These are phyloP conservation scores for Triops cancriformis DNA, from an alignment of 1,140 invertebrate species.

Conservation along the genomic window DNA sequence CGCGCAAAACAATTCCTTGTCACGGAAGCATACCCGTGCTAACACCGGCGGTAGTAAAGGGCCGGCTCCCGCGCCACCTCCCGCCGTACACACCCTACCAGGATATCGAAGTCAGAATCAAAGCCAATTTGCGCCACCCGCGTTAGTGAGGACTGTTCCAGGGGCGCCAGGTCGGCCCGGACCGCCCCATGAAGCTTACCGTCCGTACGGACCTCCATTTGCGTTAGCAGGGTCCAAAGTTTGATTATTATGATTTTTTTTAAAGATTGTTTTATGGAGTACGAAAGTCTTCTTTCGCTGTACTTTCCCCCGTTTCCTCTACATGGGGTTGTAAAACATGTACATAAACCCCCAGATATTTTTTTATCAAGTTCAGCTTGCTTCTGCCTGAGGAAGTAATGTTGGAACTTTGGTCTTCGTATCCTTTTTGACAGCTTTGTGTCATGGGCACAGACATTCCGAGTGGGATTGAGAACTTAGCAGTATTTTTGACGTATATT, in stretches of 20 bases:
- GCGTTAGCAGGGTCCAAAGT: slow-evolving; percentile 3
- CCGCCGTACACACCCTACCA: not conserved
- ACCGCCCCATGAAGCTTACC: not conserved
- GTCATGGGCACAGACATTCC: not conserved
- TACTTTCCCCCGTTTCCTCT: not conserved
- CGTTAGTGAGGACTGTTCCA: not conserved
- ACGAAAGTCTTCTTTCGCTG: not conserved
- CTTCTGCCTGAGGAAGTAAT: slow-evolving; percentile 1
- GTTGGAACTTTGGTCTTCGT: not conserved
- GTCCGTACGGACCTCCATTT: not conserved
- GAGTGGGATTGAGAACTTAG: not conserved
- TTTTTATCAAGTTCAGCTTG: not conserved
- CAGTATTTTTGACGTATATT: not conserved
- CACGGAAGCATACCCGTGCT: not conserved
- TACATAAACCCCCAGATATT: not conserved
- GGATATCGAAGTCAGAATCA: not conserved
- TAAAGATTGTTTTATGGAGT: not conserved
- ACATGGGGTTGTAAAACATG: not conserved
- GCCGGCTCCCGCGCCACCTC: not conserved
- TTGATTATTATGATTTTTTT: not conserved
- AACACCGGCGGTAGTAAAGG: not conserved
- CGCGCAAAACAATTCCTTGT: not conserved
- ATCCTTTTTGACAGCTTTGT: not conserved
- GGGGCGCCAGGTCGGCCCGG: not conserved
- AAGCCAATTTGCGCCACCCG: not conserved